These are phyloP conservation scores for Philaethria dido DNA, from an alignment of 2,888 invertebrate species.

Conservation along the genomic window DNA sequence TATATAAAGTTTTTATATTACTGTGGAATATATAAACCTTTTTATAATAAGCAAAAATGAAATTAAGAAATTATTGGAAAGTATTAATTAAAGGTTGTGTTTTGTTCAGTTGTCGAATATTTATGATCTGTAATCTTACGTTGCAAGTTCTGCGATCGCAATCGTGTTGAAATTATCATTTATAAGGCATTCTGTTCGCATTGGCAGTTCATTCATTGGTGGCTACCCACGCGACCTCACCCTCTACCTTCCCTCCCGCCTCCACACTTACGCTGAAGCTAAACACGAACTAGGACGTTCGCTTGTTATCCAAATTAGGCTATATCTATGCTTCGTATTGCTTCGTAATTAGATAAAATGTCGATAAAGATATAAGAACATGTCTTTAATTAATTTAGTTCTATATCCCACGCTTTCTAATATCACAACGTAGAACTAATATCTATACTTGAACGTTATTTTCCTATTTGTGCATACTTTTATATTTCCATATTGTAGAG, in stretches of 20 bases:
- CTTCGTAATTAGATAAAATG: slow-evolving; percentile 26
- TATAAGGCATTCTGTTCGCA: slow-evolving; percentile 42
- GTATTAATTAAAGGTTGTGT: background rate
- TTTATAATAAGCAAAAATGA: no score
- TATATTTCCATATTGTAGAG: background rate
- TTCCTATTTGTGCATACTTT: background rate
- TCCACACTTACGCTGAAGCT: slow-evolving; percentile 25
- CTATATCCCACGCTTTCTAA: slow-evolving; percentile 21
- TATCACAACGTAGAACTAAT: background rate
- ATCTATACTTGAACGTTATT: background rate
- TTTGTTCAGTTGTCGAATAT: slow-evolving; percentile 12
- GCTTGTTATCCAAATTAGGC: slow-evolving; percentile 16
- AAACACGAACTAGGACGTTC: slow-evolving; percentile 25
- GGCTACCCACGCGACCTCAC: slow-evolving; percentile 47
- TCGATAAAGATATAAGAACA: slow-evolving; percentile 10
- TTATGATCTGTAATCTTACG: slow-evolving; percentile 42
- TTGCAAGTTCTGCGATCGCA: slow-evolving; percentile 49
- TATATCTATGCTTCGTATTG: slow-evolving; percentile 21
- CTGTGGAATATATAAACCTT: no score
- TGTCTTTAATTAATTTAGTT: slow-evolving; percentile 20
- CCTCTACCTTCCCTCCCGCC: slow-evolving; percentile 41
- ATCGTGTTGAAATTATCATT: slow-evolving; percentile 48
- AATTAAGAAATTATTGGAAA: background rate
- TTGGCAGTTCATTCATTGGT: slow-evolving; percentile 59
- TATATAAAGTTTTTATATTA: no score